Conservation (phyloP, 1,140 invertebrate species). For the Polypedilum pembai region DNA sequence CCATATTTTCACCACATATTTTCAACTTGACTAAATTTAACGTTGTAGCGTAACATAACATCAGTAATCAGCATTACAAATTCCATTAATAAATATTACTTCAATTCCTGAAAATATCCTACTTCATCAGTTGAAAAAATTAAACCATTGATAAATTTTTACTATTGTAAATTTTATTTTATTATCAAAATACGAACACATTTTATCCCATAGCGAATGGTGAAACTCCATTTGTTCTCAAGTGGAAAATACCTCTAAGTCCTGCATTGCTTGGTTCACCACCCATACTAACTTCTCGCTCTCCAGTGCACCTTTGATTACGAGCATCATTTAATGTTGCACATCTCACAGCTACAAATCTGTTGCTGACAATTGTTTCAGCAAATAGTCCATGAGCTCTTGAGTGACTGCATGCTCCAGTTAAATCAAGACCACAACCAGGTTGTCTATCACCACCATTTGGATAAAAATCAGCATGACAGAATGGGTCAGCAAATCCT, state of each 20-base stretch:
- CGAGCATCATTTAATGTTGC: slow-evolving; percentile 15
- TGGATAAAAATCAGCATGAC: slow-evolving; percentile 48
- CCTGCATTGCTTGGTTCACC: too few species aligned
- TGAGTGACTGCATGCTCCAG: slow-evolving; percentile 44
- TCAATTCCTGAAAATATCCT: too few species aligned
- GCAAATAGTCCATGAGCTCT: slow-evolving; percentile 41
- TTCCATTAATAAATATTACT: too few species aligned
- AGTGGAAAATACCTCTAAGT: not conserved
- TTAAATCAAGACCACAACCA: slow-evolving; percentile 45
- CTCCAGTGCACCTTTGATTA: not conserved
- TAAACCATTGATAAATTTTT: too few species aligned
- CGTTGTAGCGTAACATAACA: too few species aligned
- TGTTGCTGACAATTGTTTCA: slow-evolving; percentile 37
- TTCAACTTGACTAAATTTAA: too few species aligned
- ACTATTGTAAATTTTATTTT: not conserved
- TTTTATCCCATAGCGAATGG: not conserved
- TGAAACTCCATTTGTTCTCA: not conserved
- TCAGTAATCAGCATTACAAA: too few species aligned
- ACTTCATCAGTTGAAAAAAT: too few species aligned
- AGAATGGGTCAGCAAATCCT: slow-evolving; percentile 36
- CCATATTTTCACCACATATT: too few species aligned
- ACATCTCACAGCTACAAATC: slow-evolving; percentile 31
- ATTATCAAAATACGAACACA: too few species aligned
- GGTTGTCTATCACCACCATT: slow-evolving; percentile 48
- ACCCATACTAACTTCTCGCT: too few species aligned